phyloP scores from a whole-genome alignment of 2,888 invertebrate genomes.

The Morpho helenor region DNA sequence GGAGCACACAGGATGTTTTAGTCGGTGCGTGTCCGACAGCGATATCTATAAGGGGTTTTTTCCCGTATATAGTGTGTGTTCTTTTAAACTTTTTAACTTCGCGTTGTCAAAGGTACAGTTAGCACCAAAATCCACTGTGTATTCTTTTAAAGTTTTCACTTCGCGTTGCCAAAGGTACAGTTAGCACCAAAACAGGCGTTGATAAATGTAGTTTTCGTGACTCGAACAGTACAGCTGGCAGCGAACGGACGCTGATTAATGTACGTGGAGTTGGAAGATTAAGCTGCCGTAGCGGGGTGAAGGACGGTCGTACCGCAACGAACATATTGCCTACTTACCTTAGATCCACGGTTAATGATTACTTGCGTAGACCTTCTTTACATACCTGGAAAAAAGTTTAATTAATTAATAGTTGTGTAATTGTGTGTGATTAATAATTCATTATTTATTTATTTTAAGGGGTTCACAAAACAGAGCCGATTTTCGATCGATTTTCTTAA shows the following conservation, averaged over 20 bases:
- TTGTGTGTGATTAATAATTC: too few species aligned
- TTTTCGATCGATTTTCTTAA: too few species aligned
- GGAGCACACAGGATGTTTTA: too few species aligned
- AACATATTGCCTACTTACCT: slow-evolving; percentile 11
- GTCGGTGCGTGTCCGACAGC: too few species aligned
- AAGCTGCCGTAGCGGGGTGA: slow-evolving; percentile 5
- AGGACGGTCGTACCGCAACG: slow-evolving; percentile 7
- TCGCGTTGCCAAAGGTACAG: background rate
- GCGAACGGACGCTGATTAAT: background rate
- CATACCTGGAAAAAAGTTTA: too few species aligned
- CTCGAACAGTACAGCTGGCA: slow-evolving; percentile 1
- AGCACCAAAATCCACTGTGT: background rate
- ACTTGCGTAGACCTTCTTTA: slow-evolving; percentile 4
- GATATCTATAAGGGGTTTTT: too few species aligned
- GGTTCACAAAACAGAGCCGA: too few species aligned
- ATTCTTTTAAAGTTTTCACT: background rate
- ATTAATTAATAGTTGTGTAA: too few species aligned
- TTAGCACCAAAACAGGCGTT: slow-evolving; percentile 4
- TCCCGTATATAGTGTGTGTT: too few species aligned
- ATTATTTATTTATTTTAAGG: too few species aligned
- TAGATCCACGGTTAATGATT: slow-evolving; percentile 4
- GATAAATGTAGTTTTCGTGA: slow-evolving; percentile 4
- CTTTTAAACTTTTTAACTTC: background rate
- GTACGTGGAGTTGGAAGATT: slow-evolving; percentile 9
- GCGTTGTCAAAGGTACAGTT: background rate